Base-by-base conservation (phyloP, 2,888 invertebrate genomes). In the Altica lythri region DNA sequence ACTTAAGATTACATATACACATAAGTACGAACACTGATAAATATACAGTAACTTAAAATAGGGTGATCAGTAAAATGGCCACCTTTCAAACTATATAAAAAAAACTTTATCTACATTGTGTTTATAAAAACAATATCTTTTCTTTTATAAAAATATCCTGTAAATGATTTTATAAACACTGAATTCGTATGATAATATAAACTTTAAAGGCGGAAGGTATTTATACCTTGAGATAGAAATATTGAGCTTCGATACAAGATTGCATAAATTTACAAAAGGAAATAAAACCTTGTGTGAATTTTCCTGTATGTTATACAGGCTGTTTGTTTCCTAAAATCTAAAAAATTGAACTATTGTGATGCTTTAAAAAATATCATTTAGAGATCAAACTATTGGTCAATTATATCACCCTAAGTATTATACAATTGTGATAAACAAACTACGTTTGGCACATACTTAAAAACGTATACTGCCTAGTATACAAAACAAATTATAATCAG, bases 1-100 rank as follows among this genome's bases (percentile, higher is more conserved):
- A 53, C 53, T 53, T 45, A 47, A 55, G 58, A 62, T n/a, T n/a
- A n/a, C n/a, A n/a, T 62, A 60, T 49, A 56, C 54, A 56, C 32
- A 47, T 57, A 60, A 56, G 56, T 53, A 54, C 49, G 22, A 30
- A 40, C 19, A 32, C 19, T 32, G 34, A 32, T 45, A 32, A 45
- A 32, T 5, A 32, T 17, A 44, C 17, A 44, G 38, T 47, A 17
- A 45, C 17, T 18, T 45, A 8, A 35, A 47, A n/a, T n/a, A n/a
- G n/a, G n/a, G n/a, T n/a, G n/a, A n/a, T n/a, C n/a, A n/a, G n/a
- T n/a, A n/a, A n/a, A n/a, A n/a, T n/a, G n/a, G n/a, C n/a, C n/a
- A n/a, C n/a, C n/a, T n/a, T n/a, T n/a, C n/a, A n/a, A n/a, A n/a
- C n/a, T n/a, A n/a, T n/a, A n/a, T n/a, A n/a, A n/a, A n/a, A n/a